Base-by-base conservation (phyloP, 2,113 vertebrate genomes). In the Nothobranchius kuhntae region DNA sequence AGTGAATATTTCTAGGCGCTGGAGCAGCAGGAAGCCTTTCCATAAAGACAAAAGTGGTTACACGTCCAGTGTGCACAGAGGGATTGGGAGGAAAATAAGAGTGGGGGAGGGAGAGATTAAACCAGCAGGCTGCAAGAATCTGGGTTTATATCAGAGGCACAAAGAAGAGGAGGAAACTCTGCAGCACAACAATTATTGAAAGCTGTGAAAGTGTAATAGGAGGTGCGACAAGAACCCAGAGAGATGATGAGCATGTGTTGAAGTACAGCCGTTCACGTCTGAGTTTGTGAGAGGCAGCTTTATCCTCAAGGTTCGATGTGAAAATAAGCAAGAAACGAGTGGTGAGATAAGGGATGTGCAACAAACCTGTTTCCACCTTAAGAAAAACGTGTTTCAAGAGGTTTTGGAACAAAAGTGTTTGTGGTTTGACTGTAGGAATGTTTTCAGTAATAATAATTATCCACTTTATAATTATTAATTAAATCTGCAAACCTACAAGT, bases 1-100 rank as follows among this genome's bases (percentile, higher is more conserved):
- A 82, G 56, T 80, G 79, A 78, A 61, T 67, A 64, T 54, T 71
- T 82, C 58, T 52, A 11, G 78, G 78, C 71, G 64, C n/a, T 21
- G 15, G 9, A 73, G 65, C 80, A 81, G 60, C 67, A 75, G 78
- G 59, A 71, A 75, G 53, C 82, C 55, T 8, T 57, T 69, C 51
- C 54, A 61, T 40, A 30, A 79, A 76, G 60, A 78, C 69, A 77
- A 63, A 71, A 73, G 69, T n/a, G 45, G 11, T 62, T 64, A 53
- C 58, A 71, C 64, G 53, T 69, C 54, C 62, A 83, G 57, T 35
- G 64, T 12, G 72, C 71, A 73, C 67, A 78, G 57, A 13, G 48
- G 53, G 26, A 68, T 14, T 2, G 17, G 11, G 60, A 55, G 40
- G 57, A 75, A 30, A 73, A 67, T 56, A 50, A 13, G 50, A 74